phyloP scores from a whole-genome alignment of 2,888 invertebrate genomes.

The Acrobasis suavella region DNA sequence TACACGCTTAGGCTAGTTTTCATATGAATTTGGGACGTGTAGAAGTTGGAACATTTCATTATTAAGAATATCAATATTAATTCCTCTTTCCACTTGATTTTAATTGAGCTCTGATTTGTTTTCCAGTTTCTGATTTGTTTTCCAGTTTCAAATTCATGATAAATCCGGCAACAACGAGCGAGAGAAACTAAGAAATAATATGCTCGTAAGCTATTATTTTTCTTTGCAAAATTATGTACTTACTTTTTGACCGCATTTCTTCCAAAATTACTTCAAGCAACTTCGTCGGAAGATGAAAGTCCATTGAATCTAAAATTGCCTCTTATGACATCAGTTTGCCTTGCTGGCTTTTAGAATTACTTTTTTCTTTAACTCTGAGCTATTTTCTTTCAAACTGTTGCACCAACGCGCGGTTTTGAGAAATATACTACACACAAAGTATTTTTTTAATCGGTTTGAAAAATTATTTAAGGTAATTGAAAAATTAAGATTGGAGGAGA shows the following conservation, averaged over 20 bases:
- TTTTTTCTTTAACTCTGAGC: not conserved
- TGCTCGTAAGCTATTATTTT: not conserved
- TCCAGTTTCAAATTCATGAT: too few relatives aligned
- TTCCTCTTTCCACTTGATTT: not conserved
- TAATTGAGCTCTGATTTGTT: too few relatives aligned
- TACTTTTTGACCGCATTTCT: not conserved
- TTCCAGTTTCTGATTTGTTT: too few relatives aligned
- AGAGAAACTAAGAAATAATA: not conserved
- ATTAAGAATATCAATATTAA: not conserved
- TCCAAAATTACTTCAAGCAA: not conserved
- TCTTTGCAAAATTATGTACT: not conserved
- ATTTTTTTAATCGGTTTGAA: too few relatives aligned
- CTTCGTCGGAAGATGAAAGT: not conserved
- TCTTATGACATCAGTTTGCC: not conserved
- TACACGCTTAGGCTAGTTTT: not conserved
- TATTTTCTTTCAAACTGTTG: not conserved
- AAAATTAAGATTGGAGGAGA: too few relatives aligned
- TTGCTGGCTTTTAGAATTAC: not conserved
- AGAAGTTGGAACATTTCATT: not conserved
- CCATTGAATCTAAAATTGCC: not conserved
- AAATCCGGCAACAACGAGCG: too few relatives aligned
- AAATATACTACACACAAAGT: too few relatives aligned
- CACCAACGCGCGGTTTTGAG: too few relatives aligned
- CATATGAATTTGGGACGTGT: conserved; percentile 3
- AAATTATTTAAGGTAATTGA: too few relatives aligned